Percentiles rank a stretch among this genome's conserved stretches.
phyloP scores from a whole-genome alignment of 2,888 invertebrate species.

The Zygothrica quintamaculata region DNA sequence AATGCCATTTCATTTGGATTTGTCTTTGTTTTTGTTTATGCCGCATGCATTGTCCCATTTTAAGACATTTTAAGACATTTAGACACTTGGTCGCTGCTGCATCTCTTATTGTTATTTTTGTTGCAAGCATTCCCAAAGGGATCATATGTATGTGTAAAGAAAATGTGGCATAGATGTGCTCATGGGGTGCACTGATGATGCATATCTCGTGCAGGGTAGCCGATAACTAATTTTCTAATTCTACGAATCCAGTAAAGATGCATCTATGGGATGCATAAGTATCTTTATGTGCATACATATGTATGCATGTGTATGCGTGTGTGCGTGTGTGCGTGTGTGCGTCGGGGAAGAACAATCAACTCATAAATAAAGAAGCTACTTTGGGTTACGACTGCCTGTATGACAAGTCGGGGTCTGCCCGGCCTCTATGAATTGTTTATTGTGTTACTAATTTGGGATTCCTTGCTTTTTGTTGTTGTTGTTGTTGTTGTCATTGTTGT shows the following conservation, averaged over 20 bases:
- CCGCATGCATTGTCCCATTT: slow-evolving; percentile 79
- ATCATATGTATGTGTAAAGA: slow-evolving; percentile 35
- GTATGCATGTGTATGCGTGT: slow-evolving; percentile 20
- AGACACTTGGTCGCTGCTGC: slow-evolving; percentile 59
- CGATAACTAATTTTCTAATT: slow-evolving; percentile 76
- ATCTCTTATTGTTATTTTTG: slow-evolving; percentile 53
- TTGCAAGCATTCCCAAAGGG: slow-evolving; percentile 68
- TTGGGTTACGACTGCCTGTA: slow-evolving; percentile 49
- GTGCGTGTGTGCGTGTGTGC: slow-evolving; percentile 26
- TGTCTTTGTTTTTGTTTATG: slow-evolving; percentile 63
- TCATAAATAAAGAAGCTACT: slow-evolving; percentile 78
- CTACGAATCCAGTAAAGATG: slow-evolving; percentile 73
- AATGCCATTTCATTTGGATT: slow-evolving; percentile 73
- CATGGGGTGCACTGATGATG: slow-evolving; percentile 55
- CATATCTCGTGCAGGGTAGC: slow-evolving; percentile 62
- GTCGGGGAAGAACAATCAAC: slow-evolving; percentile 52
- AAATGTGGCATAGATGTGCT: slow-evolving; percentile 56
- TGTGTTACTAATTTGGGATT: slow-evolving; percentile 81
- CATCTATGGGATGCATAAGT: slow-evolving; percentile 31
- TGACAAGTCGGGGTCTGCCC: slow-evolving; percentile 32
- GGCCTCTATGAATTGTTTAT: slow-evolving; percentile 72
- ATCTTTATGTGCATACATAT: slow-evolving; percentile 11
- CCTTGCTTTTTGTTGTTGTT: slow-evolving; percentile 44
- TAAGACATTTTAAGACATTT: slow-evolving; percentile 62
- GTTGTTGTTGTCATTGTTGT: slow-evolving; percentile 21